Base-by-base conservation (phyloP, 2,888 invertebrate genomes). In the Nymphalis urticae region DNA sequence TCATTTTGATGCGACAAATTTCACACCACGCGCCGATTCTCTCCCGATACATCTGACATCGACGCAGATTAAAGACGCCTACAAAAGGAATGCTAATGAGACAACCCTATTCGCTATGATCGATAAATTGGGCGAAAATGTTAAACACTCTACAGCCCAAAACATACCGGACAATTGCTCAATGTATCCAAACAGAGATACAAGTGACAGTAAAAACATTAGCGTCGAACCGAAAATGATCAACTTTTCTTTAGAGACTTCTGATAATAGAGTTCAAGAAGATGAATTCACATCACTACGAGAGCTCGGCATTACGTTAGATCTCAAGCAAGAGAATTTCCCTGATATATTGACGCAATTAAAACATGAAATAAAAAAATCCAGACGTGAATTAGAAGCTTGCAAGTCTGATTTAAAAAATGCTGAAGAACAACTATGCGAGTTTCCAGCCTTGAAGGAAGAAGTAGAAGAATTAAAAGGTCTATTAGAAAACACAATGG, bases 341-440 rank as follows among this genome's bases (percentile, higher is more conserved):
- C 89, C 92, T 0, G 91, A 92, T 66, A 88, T 93, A 73, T 74
- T 93, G 51, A 84, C 88, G 1, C 92, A 92, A 66, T 73, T 93
- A 19, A 93, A 93, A 78, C 81, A 89, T 68, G 94, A 95, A 77
- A 90, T 95, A 4, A 93, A 93, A 59, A 93, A 93, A 74, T 86
- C 95, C 42, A 93, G 93, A 74, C 76, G 81, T 0, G 93, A 94
- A 76, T 78, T 95, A 2, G 93, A 94, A 50, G 90, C 86, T 59
- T 94, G 94, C 16, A 94, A 93, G 76, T 87, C 90, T 19, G 90
- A 93, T 65, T 81, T 94, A 8, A 91, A 93, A 75, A 88, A 91
- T 56, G 93, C 94, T 0, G 93, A 94, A 78, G 93, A 91, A 77
- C 93, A 93, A 67, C 79, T 93, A 2, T 89, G 90, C 68, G 93